Base-by-base conservation (phyloP, 2,888 invertebrate species). In the Monochamus alternatus region DNA sequence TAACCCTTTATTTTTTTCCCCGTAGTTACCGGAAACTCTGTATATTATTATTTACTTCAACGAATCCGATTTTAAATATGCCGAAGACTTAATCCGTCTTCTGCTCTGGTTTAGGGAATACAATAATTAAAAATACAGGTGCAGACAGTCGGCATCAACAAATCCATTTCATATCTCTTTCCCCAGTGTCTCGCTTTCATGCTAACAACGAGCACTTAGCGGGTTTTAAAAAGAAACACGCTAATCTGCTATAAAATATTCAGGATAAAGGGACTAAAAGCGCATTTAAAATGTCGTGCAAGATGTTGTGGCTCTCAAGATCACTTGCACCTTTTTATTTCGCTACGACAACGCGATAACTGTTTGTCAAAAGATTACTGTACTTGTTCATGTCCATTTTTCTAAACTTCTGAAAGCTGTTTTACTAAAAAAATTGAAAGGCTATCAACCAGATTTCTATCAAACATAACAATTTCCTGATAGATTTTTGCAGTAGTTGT, bases 221-320 rank as follows among this genome's bases (percentile, higher is more conserved):
- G 62, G 63, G 52, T 74, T 64, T 51, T 66, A 32, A 75, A 68
- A 72, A 75, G 78, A 78, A 77, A 78, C 75, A 79, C 75, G 75
- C 69, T 80, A 81, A 81, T 81, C 81, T 77, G 78, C 78, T 58
- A 80, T 81, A 78, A 81, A 81, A 81, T 81, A 80, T 81, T 80
- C 78, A 81, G 77, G 73, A 76, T 79, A 78, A 78, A 71, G 72
- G 64, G 52, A 64, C 60, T 65, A 52, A 74, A 74, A 71, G 68
- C 67, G 68, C 75, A 76, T 77, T 78, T 76, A 75, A 68, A 76
- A 76, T 73, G 74, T 68, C 72, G 59, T 71, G 70, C 76, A 74
- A 74, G 76, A 72, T 72, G 76, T 71, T 68, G 68, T 68, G 62
- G 60, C 64, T 64, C 47, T 64, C 47, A 64, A 64, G 30, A 47